phyloP scores from a whole-genome alignment of 2,888 invertebrate species.

The Eupeodes latifasciatus region DNA sequence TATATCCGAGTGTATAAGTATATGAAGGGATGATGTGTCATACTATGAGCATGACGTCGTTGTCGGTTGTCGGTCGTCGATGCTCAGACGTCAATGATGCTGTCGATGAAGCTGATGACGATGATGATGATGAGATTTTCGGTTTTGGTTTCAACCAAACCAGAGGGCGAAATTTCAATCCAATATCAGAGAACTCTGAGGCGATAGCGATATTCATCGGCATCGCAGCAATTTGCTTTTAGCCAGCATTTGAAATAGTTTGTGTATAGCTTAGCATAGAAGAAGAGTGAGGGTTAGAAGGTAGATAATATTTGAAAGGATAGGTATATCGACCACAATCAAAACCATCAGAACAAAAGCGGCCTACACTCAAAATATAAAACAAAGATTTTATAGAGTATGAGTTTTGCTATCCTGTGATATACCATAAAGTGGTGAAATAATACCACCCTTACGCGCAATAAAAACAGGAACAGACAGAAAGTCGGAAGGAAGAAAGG shows the following conservation, averaged over 20 bases:
- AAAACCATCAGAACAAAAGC: constrained; percentile 65
- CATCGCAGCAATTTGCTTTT: constrained; percentile 55
- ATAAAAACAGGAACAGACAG: background rate
- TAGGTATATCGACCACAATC: constrained; percentile 56
- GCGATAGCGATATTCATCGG: constrained; percentile 38
- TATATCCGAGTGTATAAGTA: background rate
- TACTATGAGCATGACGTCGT: constrained; percentile 25
- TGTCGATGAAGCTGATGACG: constrained; percentile 24
- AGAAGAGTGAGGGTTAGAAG: background rate
- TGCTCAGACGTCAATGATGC: constrained; percentile 50
- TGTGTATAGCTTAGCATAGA: background rate
- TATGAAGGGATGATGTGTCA: constrained; percentile 10
- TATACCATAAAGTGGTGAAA: constrained; percentile 1
- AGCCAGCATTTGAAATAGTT: constrained; percentile 24
- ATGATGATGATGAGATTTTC: constrained; percentile 66
- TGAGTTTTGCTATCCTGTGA: background rate
- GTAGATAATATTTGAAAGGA: background rate
- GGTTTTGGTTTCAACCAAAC: constrained; percentile 65
- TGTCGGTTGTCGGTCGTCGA: background rate
- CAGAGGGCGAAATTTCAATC: constrained; percentile 49
- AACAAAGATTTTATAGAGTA: background rate
- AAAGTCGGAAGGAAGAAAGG: constrained; percentile 9
- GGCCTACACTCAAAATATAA: constrained; percentile 45
- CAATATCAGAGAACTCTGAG: constrained; percentile 27
- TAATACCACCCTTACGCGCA: constrained; percentile 43